Conservation (phyloP, 2,888 invertebrate genomes). For the Hyalella azteca region DNA sequence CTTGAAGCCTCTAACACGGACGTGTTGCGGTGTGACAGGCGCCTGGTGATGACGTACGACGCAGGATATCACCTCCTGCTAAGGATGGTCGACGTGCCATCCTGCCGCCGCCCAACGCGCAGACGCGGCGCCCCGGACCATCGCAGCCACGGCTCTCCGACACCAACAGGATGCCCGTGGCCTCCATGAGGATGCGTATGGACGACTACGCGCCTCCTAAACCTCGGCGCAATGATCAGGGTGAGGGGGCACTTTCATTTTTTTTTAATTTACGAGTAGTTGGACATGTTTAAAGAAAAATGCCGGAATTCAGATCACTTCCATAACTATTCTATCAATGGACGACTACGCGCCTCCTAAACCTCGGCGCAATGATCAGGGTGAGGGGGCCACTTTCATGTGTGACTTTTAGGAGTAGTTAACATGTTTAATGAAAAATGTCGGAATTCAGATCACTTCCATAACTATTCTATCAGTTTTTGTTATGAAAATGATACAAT, state of each 20-base stretch:
- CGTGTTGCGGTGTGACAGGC: background rate
- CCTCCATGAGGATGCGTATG: slow-evolving; percentile 58
- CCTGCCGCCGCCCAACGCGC: background rate
- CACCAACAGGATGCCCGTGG: slow-evolving; percentile 52
- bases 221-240: slow-evolving; percentile 7
- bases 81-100: slow-evolving; percentile 5
- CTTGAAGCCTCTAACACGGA: background rate
- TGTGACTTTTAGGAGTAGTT: no score
- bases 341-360: slow-evolving; percentile 57
- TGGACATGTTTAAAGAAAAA: no score
- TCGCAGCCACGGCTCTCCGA: background rate
- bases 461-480: no score
- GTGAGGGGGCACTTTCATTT: slow-evolving; percentile 1
- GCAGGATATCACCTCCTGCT: background rate
- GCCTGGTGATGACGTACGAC: background rate
- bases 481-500: no score
- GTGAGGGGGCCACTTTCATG: no score
- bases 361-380: slow-evolving; percentile 7
- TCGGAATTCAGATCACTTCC: no score
- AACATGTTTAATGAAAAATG: no score
- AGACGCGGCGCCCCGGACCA: background rate
- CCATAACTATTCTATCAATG: no score
- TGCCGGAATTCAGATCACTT: no score
- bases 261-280: no score
- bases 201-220: slow-evolving; percentile 57